phyloP scores from a whole-genome alignment of 30 jellyfish, hydroid and myxozoan species.

The Hydractinia symbiolongicarpus region DNA sequence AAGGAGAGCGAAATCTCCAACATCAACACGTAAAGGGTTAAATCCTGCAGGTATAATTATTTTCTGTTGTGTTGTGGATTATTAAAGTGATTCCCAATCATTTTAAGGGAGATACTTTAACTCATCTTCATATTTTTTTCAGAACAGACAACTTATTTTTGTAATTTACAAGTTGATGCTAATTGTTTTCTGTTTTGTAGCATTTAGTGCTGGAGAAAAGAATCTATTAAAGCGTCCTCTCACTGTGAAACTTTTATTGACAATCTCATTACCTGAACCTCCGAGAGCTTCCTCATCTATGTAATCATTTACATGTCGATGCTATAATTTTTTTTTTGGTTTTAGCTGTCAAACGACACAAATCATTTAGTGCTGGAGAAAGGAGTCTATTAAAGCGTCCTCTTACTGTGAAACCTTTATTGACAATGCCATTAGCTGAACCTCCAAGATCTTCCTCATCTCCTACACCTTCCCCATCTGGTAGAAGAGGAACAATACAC shows the following conservation, averaged over 20 bases:
- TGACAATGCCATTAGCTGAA: neutral
- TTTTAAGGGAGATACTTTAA: too few species aligned
- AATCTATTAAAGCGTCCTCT: neutral
- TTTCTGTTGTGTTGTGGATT: neutral
- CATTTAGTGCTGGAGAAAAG: conserved; percentile 32
- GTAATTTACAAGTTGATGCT: too few species aligned
- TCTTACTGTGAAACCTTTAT: neutral
- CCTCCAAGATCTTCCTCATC: conserved; percentile 9
- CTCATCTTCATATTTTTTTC: too few species aligned
- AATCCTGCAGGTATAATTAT: neutral
- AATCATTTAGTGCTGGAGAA: conserved; percentile 32
- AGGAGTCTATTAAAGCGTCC: neutral
- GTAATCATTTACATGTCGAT: too few species aligned
- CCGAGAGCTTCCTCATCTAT: neutral
- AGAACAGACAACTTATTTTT: too few species aligned
- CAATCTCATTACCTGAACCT: conserved; percentile 6
- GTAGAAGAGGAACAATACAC: conserved; percentile 19
- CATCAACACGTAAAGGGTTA: neutral
- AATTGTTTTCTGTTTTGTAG: neutral
- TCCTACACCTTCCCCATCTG: conserved; percentile 4
- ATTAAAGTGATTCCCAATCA: neutral
- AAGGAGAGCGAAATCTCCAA: neutral
- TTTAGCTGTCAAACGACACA: conserved; percentile 22
- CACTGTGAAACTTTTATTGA: neutral
- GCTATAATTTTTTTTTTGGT: neutral